These are phyloP conservation scores for Cynodonichthys magdalenae DNA, from an alignment of 2,797 vertebrate species.

Conservation along the genomic window DNA sequence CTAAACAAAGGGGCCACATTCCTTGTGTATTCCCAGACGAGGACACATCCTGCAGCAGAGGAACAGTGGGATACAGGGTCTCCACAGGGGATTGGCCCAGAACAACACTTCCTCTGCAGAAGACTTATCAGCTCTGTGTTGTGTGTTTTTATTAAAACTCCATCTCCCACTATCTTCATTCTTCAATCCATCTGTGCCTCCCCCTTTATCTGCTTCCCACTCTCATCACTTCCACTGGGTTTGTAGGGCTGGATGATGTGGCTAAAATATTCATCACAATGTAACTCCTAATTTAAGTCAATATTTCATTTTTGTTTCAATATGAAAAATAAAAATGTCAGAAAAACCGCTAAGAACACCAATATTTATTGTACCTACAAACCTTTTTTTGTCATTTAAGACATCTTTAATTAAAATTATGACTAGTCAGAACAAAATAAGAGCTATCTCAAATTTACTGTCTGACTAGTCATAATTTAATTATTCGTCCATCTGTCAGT, in stretches of 20 bases:
- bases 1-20: slow-evolving; percentile 83
- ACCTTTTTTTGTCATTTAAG: too few relatives aligned
- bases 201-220: slow-evolving; percentile 43
- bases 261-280: too few relatives aligned
- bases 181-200: slow-evolving; percentile 56
- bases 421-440: too few relatives aligned
- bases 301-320: too few relatives aligned
- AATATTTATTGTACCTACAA: too few relatives aligned
- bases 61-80: slow-evolving; percentile 71
- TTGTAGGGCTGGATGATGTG: slow-evolving; percentile 27
- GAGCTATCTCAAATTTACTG: too few relatives aligned
- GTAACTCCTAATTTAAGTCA: too few relatives aligned
- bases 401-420: too few relatives aligned
- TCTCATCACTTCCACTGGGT: slow-evolving; percentile 49
- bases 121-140: slow-evolving; percentile 76
- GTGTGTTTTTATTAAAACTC: slow-evolving; percentile 21
- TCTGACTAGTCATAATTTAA: too few relatives aligned
- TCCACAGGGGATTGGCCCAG: slow-evolving; percentile 70
- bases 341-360: too few relatives aligned
- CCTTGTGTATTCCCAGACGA: slow-evolving; percentile 80
- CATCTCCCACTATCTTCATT: slow-evolving; percentile 56
- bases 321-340: too few relatives aligned
- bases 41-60: slow-evolving; percentile 79
- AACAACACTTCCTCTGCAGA: slow-evolving; percentile 78
- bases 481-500: too few relatives aligned